Conservation (phyloP, 2,113 vertebrate genomes). For the Trogon melanurus region DNA sequence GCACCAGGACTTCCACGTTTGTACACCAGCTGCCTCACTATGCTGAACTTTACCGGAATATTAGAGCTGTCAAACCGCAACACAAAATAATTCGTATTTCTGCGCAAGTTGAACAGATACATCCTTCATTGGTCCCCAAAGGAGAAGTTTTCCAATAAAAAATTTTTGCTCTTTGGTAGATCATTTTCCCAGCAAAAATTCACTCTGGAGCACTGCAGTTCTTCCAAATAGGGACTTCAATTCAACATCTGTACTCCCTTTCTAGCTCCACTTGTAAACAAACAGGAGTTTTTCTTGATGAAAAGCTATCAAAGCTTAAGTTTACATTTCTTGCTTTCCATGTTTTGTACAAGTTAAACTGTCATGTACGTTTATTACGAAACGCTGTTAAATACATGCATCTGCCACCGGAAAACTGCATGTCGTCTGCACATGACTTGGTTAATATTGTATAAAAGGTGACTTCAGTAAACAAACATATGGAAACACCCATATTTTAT, state of each 20-base stretch:
- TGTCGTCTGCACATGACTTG: not conserved
- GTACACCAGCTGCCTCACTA: accelerated
- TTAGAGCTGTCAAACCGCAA: not conserved
- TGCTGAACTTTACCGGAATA: not conserved
- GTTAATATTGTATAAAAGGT: not conserved
- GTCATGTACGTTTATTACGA: not conserved
- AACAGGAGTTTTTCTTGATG: not conserved
- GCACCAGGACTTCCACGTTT: not conserved
- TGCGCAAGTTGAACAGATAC: not conserved
- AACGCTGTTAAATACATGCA: not conserved
- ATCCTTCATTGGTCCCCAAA: not conserved
- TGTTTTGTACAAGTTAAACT: not conserved
- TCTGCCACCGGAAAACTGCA: not conserved
- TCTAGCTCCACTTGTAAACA: not conserved
- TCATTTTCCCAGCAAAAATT: not conserved
- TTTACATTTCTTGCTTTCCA: not conserved
- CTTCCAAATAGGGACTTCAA: not conserved
- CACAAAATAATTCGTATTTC: not conserved
- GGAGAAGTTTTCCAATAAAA: not conserved
- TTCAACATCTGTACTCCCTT: not conserved
- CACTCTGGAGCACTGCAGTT: not conserved
- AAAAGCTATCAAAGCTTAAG: not conserved
- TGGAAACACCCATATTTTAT: not conserved
- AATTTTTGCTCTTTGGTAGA: not conserved
- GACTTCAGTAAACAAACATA: not conserved